phyloP scores from a whole-genome alignment of 2,113 vertebrate species.

The Pteruthius melanotis region DNA sequence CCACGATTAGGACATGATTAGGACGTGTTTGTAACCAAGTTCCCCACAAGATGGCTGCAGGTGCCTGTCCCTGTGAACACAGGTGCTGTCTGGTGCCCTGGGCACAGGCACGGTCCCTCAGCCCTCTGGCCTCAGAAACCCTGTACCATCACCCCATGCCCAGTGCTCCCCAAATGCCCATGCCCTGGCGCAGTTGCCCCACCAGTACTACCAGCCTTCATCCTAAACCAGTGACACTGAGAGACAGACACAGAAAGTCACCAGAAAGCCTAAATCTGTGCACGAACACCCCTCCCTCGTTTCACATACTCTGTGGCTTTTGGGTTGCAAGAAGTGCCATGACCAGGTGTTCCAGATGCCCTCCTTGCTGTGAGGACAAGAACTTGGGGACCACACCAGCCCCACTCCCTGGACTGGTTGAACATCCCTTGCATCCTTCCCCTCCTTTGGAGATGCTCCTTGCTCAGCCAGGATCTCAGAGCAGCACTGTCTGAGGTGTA shows the following conservation, averaged over 20 bases:
- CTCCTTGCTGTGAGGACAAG: background rate
- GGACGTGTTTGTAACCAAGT: background rate
- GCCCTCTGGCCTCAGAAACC: background rate
- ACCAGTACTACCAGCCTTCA: background rate
- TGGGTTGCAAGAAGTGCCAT: background rate
- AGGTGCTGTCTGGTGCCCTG: background rate
- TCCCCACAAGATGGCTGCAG: background rate
- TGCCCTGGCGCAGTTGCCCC: background rate
- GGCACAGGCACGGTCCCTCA: background rate
- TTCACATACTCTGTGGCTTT: background rate
- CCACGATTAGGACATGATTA: background rate
- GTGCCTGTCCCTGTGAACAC: background rate
- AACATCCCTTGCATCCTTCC: background rate
- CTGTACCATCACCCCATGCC: fast-evolving
- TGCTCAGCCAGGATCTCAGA: background rate
- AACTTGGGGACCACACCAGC: background rate
- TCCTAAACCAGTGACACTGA: background rate
- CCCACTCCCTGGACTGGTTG: background rate
- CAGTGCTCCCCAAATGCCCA: background rate
- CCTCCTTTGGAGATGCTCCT: background rate
- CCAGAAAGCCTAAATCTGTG: background rate
- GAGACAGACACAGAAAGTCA: background rate
- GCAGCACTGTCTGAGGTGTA: background rate
- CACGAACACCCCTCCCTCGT: background rate
- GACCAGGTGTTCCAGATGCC: background rate